Conservation (phyloP, 53 echinoderm and acorn worm genomes). For the Mesocentrotus franciscanus region DNA sequence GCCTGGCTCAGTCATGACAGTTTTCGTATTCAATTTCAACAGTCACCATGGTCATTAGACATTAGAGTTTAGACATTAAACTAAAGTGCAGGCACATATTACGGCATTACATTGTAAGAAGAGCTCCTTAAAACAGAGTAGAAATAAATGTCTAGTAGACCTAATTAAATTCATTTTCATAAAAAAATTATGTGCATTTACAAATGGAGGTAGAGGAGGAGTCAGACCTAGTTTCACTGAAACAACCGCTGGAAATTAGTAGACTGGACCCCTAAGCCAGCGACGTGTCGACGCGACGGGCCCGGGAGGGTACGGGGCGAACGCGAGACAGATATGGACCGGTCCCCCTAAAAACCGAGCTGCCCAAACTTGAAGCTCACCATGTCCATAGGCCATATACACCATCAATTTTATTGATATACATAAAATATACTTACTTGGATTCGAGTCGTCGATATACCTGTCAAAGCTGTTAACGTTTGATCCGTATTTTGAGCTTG, state of each 20-base stretch:
- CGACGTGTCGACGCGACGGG: background rate
- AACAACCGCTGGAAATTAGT: background rate
- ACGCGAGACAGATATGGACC: background rate
- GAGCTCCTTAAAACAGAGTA: no score
- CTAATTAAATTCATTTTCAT: no score
- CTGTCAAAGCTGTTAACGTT: slow-evolving; percentile 26
- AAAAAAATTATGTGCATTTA: background rate
- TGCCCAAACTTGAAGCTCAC: background rate
- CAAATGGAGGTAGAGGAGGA: background rate
- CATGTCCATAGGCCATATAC: no score
- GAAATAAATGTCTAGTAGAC: no score
- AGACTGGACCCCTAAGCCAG: background rate
- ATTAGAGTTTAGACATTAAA: no score
- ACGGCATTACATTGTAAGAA: no score
- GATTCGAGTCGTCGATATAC: slow-evolving; percentile 48
- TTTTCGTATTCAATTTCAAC: no score
- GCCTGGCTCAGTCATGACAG: no score
- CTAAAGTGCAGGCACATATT: no score
- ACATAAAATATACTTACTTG: background rate
- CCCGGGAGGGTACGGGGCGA: background rate
- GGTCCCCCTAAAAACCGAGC: background rate
- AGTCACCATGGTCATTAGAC: no score
- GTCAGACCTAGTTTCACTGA: background rate
- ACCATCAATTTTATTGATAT: background rate
- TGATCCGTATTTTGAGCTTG: slow-evolving; percentile 39